Conservation (phyloP, 37 sponge, comb jelly and placozoan species). For the Chondrosia reniformis region DNA sequence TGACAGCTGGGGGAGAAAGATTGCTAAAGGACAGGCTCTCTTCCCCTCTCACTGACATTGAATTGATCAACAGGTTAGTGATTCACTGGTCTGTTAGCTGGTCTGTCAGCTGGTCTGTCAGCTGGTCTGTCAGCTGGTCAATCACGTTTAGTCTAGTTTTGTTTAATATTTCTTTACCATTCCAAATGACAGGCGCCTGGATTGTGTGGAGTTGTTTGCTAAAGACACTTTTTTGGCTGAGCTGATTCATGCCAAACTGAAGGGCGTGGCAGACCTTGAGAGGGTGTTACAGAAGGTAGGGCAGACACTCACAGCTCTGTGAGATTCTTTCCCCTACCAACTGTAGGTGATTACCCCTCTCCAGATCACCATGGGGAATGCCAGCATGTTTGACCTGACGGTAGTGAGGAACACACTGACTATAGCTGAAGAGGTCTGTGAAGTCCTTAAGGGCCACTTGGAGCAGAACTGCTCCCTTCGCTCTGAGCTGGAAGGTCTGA, state of each 20-base stretch:
- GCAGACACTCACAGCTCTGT: not conserved
- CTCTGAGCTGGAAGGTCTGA: conserved; percentile 21
- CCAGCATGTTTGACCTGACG: conserved; percentile 26
- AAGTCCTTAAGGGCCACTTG: not conserved
- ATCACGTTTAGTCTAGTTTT: no score
- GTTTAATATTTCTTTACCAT: no score
- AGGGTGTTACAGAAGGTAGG: conserved; percentile 67
- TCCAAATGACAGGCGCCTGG: conserved; percentile 58
- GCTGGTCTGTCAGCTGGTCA: no score
- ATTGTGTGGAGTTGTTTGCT: conserved; percentile 57
- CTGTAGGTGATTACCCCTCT: not conserved
- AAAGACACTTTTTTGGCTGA: conserved; percentile 18
- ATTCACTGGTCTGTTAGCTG: no score
- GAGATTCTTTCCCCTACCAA: not conserved
- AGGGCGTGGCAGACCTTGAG: conserved; percentile 60
- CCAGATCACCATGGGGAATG: conserved; percentile 44
- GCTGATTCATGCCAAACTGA: conserved; percentile 23
- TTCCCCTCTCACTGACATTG: conserved; percentile 60
- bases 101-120: no score
- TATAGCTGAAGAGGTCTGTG: conserved; percentile 17
- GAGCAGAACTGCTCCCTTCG: not conserved
- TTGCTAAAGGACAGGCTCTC: conserved; percentile 51
- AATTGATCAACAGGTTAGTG: conserved; percentile 37
- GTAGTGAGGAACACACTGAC: conserved; percentile 39
- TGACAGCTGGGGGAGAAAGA: conserved; percentile 66